Evolutionary conservation across 1,140 invertebrate species (phyloP), one percentile per base, ranked within the genome.

Genomic region (Stegodyphus dumicola): DNA sequence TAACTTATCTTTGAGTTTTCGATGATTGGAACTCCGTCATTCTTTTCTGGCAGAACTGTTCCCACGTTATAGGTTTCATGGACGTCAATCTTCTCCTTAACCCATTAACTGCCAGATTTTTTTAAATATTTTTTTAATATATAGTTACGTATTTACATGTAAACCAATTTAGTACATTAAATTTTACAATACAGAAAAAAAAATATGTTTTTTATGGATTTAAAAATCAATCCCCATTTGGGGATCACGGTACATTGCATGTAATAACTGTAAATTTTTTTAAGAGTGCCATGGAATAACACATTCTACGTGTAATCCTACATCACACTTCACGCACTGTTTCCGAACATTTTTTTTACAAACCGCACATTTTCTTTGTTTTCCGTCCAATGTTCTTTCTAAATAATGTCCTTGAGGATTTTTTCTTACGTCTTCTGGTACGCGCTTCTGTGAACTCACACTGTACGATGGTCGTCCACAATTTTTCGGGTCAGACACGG

Each of bases 341-440:
- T 74, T 74, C 71, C 71, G 71, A 74, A 74, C 71, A 74, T 74
- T 74, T 74, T 74, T 74, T 74, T 74, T 74, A 54, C 71, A 74
- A 74, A 74, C 71, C 71, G 51, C 71, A 74, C 71, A 74, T 74
- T 74, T 74, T 74, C 71, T 74, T 74, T 74, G 51, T 74, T 74
- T 74, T 74, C 71, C 71, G 71, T 74, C 52, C 71, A 74, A 74
- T 74, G 52, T 74, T 74, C 71, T 74, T 74, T 74, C 71, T 74
- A 74, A 74, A 54, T 74, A 74, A 74, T 54, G 71, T 74, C 71
- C 71, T 74, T 74, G 71, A 74, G 71, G 71, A 74, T 74, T 74
- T 74, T 74, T 74, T 74, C 71, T 74, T 74, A 74, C 71, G 71
- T 74, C 71, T 74, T 74, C 71, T 74, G 71, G 71, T 74, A 74